Conservation (phyloP, 2,113 vertebrate species). For the Nothoprocta perdicaria region DNA sequence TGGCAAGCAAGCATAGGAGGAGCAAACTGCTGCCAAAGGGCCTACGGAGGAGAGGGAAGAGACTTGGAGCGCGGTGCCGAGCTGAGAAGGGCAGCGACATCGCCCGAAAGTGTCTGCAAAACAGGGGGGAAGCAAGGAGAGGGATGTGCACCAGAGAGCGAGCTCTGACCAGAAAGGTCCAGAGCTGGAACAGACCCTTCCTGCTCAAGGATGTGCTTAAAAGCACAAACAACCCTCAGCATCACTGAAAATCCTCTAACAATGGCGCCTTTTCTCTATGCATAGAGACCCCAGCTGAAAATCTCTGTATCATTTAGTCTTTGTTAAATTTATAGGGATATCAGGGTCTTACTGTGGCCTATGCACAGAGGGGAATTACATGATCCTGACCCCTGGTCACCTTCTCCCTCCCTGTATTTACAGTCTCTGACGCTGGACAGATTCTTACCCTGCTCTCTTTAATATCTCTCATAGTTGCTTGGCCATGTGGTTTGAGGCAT, state of each 20-base stretch:
- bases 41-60: fast-evolving
- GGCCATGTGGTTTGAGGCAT: constrained; percentile 56
- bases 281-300: not conserved
- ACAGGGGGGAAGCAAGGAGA: not conserved
- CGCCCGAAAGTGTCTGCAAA: not conserved
- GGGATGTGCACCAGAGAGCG: not conserved
- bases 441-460: not conserved
- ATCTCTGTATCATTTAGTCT: not conserved
- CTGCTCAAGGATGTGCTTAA: not conserved
- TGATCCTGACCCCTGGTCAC: fast-evolving
- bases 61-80: not conserved
- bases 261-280: not conserved
- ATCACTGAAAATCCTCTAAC: not conserved
- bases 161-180: not conserved
- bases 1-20: not conserved
- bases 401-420: not conserved
- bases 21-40: not conserved
- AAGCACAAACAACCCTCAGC: not conserved
- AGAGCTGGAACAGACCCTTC: not conserved
- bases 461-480: not conserved
- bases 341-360: not conserved
- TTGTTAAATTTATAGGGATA: not conserved
- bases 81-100: not conserved
- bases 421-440: not conserved
- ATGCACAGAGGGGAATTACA: not conserved